Evolutionary conservation across 2,797 vertebrate species (phyloP).

Genomic region (Coregonus sp.): DNA sequence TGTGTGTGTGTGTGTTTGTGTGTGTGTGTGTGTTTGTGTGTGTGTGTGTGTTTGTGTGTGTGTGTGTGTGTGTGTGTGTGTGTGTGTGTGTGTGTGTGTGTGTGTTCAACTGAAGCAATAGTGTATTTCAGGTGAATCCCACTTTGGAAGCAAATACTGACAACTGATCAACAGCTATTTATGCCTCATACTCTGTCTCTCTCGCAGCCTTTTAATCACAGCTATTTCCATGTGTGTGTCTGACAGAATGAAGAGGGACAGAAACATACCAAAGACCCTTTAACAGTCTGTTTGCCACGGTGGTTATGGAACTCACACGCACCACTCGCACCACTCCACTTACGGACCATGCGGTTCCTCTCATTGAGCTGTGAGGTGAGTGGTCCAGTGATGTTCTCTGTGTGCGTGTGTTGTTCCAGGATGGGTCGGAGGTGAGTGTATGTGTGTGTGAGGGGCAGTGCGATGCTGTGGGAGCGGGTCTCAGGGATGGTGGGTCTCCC

Average conservation of each 20-base stretch:
- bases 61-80: too few relatives aligned
- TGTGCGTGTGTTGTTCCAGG: conserved; percentile 70
- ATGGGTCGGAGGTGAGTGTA: conserved; percentile 64
- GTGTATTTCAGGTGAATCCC: too few relatives aligned
- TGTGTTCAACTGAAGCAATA: too few relatives aligned
- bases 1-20: too few relatives aligned
- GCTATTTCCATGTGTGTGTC: too few relatives aligned
- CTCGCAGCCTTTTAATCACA: neutral
- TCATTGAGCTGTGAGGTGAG: conserved; percentile 79
- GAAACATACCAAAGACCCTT: too few relatives aligned
- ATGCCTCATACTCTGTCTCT: neutral
- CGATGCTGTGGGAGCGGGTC: conserved; percentile 79
- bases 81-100: too few relatives aligned
- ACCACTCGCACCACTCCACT: conserved; percentile 49
- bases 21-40: too few relatives aligned
- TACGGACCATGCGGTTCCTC: conserved; percentile 81
- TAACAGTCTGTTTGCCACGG: neutral
- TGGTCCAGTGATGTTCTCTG: conserved; percentile 67
- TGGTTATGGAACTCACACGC: conserved; percentile 3
- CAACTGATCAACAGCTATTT: too few relatives aligned
- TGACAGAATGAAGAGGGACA: too few relatives aligned
- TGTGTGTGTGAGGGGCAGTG: conserved; percentile 70
- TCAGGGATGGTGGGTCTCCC: conserved; percentile 78
- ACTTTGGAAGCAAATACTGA: too few relatives aligned
- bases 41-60: too few relatives aligned